These are phyloP conservation scores for Tragelaphus strepsiceros DNA, from an alignment of 2,113 vertebrate genomes.

Conservation along the genomic window DNA sequence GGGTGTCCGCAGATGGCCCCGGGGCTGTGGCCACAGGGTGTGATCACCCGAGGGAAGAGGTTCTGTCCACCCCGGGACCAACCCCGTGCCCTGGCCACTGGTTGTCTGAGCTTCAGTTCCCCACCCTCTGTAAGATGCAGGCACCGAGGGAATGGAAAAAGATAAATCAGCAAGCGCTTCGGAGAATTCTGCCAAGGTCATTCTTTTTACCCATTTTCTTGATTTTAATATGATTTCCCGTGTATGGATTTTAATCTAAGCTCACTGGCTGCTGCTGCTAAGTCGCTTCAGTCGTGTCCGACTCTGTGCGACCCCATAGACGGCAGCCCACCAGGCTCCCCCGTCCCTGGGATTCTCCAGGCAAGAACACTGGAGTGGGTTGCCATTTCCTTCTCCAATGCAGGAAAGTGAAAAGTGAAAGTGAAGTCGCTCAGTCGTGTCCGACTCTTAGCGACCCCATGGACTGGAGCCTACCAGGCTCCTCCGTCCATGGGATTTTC, in stretches of 20 bases:
- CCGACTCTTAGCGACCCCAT: too few relatives aligned
- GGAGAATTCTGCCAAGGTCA: rapidly evolving
- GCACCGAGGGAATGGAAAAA: neutral
- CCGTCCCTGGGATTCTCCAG: too few relatives aligned
- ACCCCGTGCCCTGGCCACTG: rapidly evolving
- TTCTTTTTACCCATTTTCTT: neutral
- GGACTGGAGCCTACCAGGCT: too few relatives aligned
- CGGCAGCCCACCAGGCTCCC: too few relatives aligned
- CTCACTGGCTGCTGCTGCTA: too few relatives aligned
- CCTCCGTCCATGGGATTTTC: too few relatives aligned
- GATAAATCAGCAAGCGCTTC: rapidly evolving
- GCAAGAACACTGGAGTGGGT: too few relatives aligned
- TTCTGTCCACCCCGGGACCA: neutral
- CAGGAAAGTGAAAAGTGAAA: too few relatives aligned
- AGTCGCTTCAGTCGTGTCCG: too few relatives aligned
- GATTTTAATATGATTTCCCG: neutral
- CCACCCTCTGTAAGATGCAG: rapidly evolving
- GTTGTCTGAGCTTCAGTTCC: neutral
- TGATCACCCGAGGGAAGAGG: rapidly evolving
- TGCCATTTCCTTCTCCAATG: too few relatives aligned
- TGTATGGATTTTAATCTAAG: neutral
- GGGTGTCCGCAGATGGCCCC: rapidly evolving
- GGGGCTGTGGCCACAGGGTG: rapidly evolving
- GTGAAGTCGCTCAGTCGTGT: too few relatives aligned
- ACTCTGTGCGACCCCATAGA: too few relatives aligned